Evolutionary conservation across 2,888 invertebrate species (phyloP).

Genomic region (Xanthia togata): DNA sequence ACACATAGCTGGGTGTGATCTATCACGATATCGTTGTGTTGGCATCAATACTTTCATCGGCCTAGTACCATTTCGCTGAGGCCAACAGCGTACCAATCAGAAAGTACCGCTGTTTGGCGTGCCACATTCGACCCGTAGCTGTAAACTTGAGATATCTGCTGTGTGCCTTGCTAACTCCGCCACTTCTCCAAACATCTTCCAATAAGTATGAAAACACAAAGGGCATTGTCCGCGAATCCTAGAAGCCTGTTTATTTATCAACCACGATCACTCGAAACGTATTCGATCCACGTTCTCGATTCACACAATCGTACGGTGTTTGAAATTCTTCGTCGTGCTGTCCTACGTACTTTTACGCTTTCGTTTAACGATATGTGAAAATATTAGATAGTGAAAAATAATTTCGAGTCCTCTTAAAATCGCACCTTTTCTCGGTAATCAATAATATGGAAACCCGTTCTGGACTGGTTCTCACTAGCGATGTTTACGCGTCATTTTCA

Average conservation of each 20-base stretch:
- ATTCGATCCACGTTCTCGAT: constrained; percentile 88
- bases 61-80: constrained; percentile 78
- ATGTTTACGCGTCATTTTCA: constrained; percentile 83
- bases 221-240: constrained; percentile 84
- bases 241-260: constrained; percentile 84
- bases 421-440: constrained; percentile 71
- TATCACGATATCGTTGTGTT: constrained; percentile 44
- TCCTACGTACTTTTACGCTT: constrained; percentile 79
- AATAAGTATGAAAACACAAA: constrained; percentile 69
- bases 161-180: constrained; percentile 33
- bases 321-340: constrained; percentile 80
- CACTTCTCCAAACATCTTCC: constrained; percentile 49
- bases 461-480: constrained; percentile 74
- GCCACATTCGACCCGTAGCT: constrained; percentile 72
- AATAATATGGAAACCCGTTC: constrained; percentile 77
- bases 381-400: constrained; percentile 56
- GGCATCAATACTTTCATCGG: constrained; percentile 81
- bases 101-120: constrained; percentile 85
- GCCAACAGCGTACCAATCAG: constrained; percentile 79
- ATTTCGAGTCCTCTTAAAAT: constrained; percentile 57
- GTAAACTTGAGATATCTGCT: constrained; percentile 54
- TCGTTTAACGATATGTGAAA: constrained; percentile 66
- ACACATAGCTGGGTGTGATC: constrained; percentile 41
- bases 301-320: constrained; percentile 87
- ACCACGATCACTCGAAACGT: constrained; percentile 79